phyloP scores from a whole-genome alignment of 2,113 vertebrate species.

The Alethe castanea region DNA sequence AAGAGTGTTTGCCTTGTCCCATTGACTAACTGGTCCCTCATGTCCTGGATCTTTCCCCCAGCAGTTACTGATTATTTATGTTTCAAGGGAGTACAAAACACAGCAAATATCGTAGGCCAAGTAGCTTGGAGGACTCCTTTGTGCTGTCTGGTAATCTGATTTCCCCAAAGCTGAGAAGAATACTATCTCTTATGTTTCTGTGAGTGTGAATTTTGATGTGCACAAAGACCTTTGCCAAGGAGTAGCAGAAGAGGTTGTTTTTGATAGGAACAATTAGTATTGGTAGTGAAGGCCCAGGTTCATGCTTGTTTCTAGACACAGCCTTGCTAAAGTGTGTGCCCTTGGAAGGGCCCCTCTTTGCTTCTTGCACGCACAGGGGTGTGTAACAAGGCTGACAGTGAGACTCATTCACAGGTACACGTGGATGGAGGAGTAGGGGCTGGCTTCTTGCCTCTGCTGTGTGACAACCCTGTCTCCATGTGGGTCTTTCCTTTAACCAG shows the following conservation, averaged over 20 bases:
- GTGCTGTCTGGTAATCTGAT: background rate
- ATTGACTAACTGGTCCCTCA: background rate
- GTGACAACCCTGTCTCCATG: background rate
- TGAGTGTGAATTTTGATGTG: background rate
- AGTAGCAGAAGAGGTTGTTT: background rate
- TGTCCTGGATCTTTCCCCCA: background rate
- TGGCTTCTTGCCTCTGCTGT: background rate
- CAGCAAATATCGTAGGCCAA: background rate
- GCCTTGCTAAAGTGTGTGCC: background rate
- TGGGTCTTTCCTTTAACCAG: background rate
- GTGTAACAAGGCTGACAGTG: background rate
- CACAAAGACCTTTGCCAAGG: background rate
- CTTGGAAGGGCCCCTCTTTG: background rate
- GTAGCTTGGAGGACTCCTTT: background rate
- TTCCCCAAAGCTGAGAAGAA: background rate
- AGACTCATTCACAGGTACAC: background rate
- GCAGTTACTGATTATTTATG: background rate
- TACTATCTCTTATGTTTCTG: background rate
- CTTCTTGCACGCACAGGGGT: rapidly evolving
- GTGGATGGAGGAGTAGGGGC: background rate
- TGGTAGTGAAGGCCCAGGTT: background rate
- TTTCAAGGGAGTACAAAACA: background rate
- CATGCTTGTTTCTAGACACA: background rate
- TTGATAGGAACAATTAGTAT: background rate
- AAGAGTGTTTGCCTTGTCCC: background rate